phyloP scores from a whole-genome alignment of 35 echinoderm and acorn worm species.

The Lytechinus variegatus region DNA sequence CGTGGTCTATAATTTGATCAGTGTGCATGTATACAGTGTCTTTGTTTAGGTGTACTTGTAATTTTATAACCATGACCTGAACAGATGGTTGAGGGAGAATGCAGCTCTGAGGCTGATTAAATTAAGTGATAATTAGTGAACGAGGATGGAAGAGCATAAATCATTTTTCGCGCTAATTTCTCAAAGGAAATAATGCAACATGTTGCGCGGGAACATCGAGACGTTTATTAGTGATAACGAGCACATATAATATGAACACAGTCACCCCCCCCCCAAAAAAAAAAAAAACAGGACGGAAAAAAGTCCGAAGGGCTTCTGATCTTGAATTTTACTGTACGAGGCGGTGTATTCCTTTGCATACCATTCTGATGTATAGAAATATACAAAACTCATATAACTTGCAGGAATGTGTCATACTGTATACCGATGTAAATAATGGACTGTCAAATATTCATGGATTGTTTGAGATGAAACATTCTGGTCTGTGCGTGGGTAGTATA shows the following conservation, averaged over 20 bases:
- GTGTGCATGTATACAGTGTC: neutral
- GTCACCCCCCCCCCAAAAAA: too few species aligned
- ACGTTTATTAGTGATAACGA: neutral
- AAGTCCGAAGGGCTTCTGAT: neutral
- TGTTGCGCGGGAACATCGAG: neutral
- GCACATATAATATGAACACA: neutral
- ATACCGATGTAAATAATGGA: neutral
- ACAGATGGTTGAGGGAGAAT: neutral
- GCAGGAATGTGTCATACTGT: neutral
- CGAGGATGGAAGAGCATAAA: neutral
- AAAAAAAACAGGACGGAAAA: too few species aligned
- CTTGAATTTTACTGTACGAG: neutral
- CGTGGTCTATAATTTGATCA: neutral
- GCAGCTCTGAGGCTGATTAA: neutral
- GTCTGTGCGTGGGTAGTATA: neutral
- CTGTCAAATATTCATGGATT: neutral
- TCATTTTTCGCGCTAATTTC: neutral
- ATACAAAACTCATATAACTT: neutral
- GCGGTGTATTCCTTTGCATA: neutral
- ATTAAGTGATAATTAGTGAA: conserved; percentile 12
- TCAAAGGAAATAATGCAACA: neutral
- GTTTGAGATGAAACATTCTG: neutral
- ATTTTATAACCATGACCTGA: neutral
- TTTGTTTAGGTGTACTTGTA: neutral
- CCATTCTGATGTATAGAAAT: neutral